Percentiles rank a stretch among this genome's conserved stretches.
phyloP scores from a whole-genome alignment of 2,888 invertebrate genomes.

The Eristalis arbustorum region DNA sequence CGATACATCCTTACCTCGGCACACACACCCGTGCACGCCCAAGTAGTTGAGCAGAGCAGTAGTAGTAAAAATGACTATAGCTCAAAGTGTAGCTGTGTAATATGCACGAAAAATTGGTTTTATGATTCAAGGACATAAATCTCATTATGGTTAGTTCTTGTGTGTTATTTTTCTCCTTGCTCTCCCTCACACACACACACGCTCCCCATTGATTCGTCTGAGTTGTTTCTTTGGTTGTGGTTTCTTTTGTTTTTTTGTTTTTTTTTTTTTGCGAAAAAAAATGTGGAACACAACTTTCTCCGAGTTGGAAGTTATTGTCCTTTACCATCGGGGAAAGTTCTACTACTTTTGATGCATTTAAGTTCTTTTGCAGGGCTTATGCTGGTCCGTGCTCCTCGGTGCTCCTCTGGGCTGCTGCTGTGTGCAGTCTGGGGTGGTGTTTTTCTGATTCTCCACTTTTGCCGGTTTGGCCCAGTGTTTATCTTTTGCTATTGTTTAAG shows the following conservation, averaged over 20 bases:
- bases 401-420: no score
- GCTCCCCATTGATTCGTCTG: constrained; percentile 6
- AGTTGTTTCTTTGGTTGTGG: not conserved
- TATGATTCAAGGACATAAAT: constrained; percentile 80
- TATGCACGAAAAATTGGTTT: constrained; percentile 77
- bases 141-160: constrained; percentile 75
- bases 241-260: constrained; percentile 31
- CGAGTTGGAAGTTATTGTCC: constrained; percentile 67
- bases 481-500: constrained; percentile 67
- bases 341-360: constrained; percentile 47
- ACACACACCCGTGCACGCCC: not conserved
- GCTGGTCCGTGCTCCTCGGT: constrained; percentile 2
- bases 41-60: constrained; percentile 34
- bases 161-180: constrained; percentile 29
- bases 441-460: constrained; percentile 18
- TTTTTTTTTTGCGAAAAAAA: constrained; percentile 27
- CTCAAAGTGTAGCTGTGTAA: constrained; percentile 35
- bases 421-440: constrained; percentile 19
- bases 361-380: constrained; percentile 41
- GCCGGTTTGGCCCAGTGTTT: constrained; percentile 47
- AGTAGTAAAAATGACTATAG: constrained; percentile 54
- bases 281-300: constrained; percentile 70
- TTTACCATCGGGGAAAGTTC: constrained; percentile 62
- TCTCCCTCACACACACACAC: constrained; percentile 7
- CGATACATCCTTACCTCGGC: not conserved